Base-by-base conservation (phyloP, 2,113 vertebrate genomes). In the Sclerurus mexicanus region DNA sequence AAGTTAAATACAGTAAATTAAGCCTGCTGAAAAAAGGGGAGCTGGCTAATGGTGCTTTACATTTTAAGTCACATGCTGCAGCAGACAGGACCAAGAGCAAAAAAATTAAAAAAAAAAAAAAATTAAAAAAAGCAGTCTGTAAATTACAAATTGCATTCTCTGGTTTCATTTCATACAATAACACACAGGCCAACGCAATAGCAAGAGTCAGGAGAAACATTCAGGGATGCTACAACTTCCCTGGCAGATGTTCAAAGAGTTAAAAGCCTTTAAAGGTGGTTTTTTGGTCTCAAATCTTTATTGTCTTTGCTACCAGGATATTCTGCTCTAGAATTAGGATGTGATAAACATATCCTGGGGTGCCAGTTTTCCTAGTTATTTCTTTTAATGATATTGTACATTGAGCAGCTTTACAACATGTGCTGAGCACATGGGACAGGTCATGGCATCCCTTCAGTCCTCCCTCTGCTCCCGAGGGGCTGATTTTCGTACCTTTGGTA, bases 401-500 rank as follows among this genome's bases (percentile, higher is more conserved):
- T 2, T 7, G 24, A 58, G 69, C 47, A 85, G 66, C 62, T 85
- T 62, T 73, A 25, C 44, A 55, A 50, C 0, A 0, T 6, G 28
- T 28, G 25, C 66, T 33, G 85, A 62, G 21, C 3, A 1, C 66
- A 44, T 1, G 42, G 37, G 28, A 55, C 21, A 17, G 0, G 2
- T 25, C 3, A 1, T 4, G 31, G 33, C 13, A 31, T 4, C 74
- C 58, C 46, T 40, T 17, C 1, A 1, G n/a, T 52, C 46, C 21
- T 49, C 74, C 49, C 6, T 0, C 44, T 47, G 2, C 18, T 30
- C 5, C 16, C 21, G 0, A 1, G 28, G 50, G 24, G 33, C 3
- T 10, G 37, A 5, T 8, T 33, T 47, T 9, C 27, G 49, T 97
- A 99, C 99, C 99, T 99, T 99, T 99, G 99, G 99, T 99, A 98